Evolutionary conservation across 2,113 vertebrate genomes (phyloP).

Genomic region (Paralichthys olivaceus): DNA sequence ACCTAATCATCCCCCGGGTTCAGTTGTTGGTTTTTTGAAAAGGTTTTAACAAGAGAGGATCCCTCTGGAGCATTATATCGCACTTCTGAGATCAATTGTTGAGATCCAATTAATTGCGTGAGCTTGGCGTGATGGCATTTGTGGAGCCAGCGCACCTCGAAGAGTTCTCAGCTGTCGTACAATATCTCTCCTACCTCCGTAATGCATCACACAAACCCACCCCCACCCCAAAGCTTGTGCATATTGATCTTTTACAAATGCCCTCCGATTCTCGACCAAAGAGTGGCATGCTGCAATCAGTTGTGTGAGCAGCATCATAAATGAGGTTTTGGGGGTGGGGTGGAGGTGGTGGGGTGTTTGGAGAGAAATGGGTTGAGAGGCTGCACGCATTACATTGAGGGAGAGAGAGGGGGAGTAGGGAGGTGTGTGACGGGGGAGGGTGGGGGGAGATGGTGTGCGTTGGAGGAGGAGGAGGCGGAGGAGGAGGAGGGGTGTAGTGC

Average conservation of each 20-base stretch:
- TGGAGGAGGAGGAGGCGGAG: constrained; percentile 50
- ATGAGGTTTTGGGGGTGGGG: constrained; percentile 68
- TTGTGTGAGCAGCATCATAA: constrained; percentile 83
- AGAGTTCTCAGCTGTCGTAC: constrained; percentile 17
- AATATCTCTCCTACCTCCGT: neutral
- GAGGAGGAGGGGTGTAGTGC: constrained; percentile 10
- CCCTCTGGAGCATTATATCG: constrained; percentile 30
- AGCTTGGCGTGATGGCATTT: constrained; percentile 8
- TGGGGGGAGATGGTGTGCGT: constrained; percentile 67
- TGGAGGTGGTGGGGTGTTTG: constrained; percentile 2
- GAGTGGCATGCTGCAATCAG: constrained; percentile 80
- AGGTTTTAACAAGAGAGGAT: constrained; percentile 6
- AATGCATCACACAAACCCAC: neutral
- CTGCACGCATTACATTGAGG: constrained; percentile 58
- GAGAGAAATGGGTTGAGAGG: constrained; percentile 53
- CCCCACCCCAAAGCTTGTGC: constrained; percentile 43
- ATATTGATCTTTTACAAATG: constrained; percentile 78
- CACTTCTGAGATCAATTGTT: constrained; percentile 49
- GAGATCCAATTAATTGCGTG: constrained; percentile 49
- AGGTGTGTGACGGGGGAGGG: constrained; percentile 57
- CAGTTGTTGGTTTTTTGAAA: constrained; percentile 14
- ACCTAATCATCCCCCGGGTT: constrained; percentile 28
- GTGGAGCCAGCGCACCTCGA: constrained; percentile 9
- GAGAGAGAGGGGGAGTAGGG: constrained; percentile 14
- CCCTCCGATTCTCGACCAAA: constrained; percentile 64